Evolutionary conservation across 2,888 invertebrate genomes (phyloP), one percentile per base, ranked within the genome.

Genomic region (Cantharis rufa): DNA sequence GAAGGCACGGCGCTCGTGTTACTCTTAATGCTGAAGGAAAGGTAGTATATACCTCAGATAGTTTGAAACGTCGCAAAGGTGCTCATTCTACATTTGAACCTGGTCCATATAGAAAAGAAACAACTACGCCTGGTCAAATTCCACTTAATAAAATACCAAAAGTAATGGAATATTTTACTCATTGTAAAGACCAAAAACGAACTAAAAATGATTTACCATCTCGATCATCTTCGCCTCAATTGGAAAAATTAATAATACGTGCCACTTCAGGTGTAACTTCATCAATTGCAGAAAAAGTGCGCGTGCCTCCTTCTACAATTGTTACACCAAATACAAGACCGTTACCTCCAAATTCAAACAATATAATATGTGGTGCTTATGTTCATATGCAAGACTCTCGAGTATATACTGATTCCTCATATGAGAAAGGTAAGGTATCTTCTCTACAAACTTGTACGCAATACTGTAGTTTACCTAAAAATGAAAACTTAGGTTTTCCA

Each of bases 41-140:
- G 90, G 95, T 96, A 66, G 94, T 96, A 78, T 96, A 94, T 88
- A 94, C 94, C 80, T 96, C 96, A 16, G 96, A 96, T 83, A 96
- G 96, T 85, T 89, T 96, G 80, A 93, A 93, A 85, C 90, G 95
- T 83, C 90, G 93, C 80, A 95, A 95, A 90, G 94, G 93, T 78
- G 93, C 94, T 15, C 94, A 95, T 85, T 94, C 95, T 61, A 95
- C 96, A 32, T 96, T 96, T 85, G 95, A 95, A 89, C 96, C 96
- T 74, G 96, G 96, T 81, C 95, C 95, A 64, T 94, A 94, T 86
- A 94, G 96, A 21, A 94, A 94, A 88, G 92, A 92, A 84, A 82
- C 85, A 2, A 78, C 82, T 1, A 88, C 88, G 11, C 89, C 90
- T 5, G 89, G 89, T 80, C 4, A 11, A 13, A 10, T 11, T 10